phyloP scores from a whole-genome alignment of 2,888 invertebrate species.

The Agrotis exclamationis region DNA sequence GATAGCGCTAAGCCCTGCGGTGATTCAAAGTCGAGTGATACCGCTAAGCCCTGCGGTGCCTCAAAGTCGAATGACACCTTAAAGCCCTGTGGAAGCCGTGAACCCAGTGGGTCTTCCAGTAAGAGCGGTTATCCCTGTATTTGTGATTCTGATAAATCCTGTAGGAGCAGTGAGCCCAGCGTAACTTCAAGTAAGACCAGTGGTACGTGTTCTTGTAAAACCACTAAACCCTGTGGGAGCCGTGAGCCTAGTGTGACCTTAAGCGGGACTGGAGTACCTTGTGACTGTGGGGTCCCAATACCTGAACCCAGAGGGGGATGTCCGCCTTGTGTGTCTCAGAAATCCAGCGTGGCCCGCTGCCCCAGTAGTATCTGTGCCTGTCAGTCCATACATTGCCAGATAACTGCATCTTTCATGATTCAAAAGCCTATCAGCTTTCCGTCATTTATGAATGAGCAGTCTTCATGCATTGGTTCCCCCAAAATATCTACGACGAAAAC shows the following conservation, averaged over 20 bases:
- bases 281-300: neutral
- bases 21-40: neutral
- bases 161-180: neutral
- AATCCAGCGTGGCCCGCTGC: too few species aligned
- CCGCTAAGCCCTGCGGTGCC: neutral
- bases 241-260: neutral
- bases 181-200: neutral
- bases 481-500: neutral
- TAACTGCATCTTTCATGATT: neutral
- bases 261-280: neutral
- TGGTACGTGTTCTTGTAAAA: neutral
- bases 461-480: neutral
- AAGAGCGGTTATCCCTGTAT: too few species aligned
- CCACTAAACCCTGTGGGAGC: neutral
- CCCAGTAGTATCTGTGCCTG: neutral
- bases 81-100: neutral
- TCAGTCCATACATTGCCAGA: too few species aligned
- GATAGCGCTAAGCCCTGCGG: neutral
- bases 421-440: neutral
- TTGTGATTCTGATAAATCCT: neutral
- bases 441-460: neutral
- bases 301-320: too few species aligned
- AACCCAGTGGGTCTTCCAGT: too few species aligned
- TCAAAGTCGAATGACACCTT: neutral
- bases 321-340: too few species aligned